These are phyloP conservation scores for Lypha dubia DNA, from an alignment of 2,888 invertebrate genomes.

Conservation along the genomic window DNA sequence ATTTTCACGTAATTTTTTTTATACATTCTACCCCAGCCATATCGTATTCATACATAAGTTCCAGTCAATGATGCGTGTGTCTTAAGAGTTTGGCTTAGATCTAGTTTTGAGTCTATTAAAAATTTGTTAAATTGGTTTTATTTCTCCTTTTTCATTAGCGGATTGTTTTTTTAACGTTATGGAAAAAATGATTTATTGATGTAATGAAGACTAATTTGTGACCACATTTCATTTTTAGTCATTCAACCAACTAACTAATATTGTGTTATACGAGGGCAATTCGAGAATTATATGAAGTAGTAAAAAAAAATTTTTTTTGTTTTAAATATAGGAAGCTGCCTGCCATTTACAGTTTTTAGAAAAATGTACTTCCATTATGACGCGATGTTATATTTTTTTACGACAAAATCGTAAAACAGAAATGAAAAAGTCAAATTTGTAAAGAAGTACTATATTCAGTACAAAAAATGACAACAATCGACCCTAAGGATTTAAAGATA, in stretches of 20 bases:
- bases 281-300: not conserved
- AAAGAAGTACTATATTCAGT: too few species aligned
- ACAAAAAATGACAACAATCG: too few species aligned
- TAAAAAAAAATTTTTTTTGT: not conserved
- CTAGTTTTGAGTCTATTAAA: slow-evolving; percentile 59
- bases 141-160: slow-evolving; percentile 57
- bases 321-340: not conserved
- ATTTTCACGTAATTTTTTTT: slow-evolving; percentile 17
- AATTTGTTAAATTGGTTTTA: slow-evolving; percentile 24
- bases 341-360: too few species aligned
- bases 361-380: too few species aligned
- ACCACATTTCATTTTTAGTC: slow-evolving; percentile 73
- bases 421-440: too few species aligned
- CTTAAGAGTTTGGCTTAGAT: not conserved
- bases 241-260: slow-evolving; percentile 13
- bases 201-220: slow-evolving; percentile 80
- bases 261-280: not conserved
- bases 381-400: too few species aligned
- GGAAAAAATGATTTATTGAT: slow-evolving; percentile 77
- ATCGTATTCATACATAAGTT: not conserved
- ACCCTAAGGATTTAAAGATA: too few species aligned
- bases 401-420: too few species aligned
- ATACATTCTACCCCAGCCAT: slow-evolving; percentile 10
- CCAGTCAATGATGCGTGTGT: not conserved
- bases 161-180: slow-evolving; percentile 51